Evolutionary conservation across 2,888 invertebrate genomes (phyloP).

Genomic region (Melinopterus prodromus): DNA sequence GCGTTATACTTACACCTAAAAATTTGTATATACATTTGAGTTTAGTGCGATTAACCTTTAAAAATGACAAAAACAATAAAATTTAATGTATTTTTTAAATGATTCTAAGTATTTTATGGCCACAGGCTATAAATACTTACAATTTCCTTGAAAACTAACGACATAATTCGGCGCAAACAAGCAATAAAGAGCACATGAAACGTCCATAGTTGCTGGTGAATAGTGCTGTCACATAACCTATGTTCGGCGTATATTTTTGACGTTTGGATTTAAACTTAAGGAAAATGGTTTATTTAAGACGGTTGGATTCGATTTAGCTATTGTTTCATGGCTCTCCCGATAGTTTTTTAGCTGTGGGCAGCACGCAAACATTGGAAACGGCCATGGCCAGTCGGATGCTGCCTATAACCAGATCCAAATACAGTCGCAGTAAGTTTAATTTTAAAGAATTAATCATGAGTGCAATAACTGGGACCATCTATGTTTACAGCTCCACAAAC

Average conservation of each 20-base stretch:
- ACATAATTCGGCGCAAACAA: not conserved
- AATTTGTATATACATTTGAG: too few species aligned
- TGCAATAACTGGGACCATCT: slow-evolving; percentile 29
- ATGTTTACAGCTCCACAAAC: slow-evolving; percentile 62
- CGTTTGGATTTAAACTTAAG: slow-evolving; percentile 42
- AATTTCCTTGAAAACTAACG: slow-evolving; percentile 4
- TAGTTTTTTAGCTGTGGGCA: slow-evolving; percentile 18
- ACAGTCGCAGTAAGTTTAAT: slow-evolving; percentile 56
- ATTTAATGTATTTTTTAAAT: not conserved
- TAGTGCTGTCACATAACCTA: slow-evolving; percentile 44
- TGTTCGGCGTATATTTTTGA: slow-evolving; percentile 44
- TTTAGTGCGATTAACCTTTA: not conserved
- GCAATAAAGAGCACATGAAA: slow-evolving; percentile 12
- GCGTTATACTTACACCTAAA: too few species aligned
- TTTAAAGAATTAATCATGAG: slow-evolving; percentile 17
- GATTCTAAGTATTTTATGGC: not conserved
- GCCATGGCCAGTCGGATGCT: slow-evolving; percentile 66
- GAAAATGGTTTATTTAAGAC: slow-evolving; percentile 38
- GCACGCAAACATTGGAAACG: slow-evolving; percentile 51
- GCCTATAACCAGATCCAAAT: slow-evolving; percentile 62
- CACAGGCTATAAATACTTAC: not conserved
- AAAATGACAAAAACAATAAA: not conserved
- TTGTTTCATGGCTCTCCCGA: slow-evolving; percentile 19
- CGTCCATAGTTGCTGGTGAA: slow-evolving; percentile 19
- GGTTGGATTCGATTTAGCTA: slow-evolving; percentile 15